These are phyloP conservation scores for Brachionus koreanus DNA, from an alignment of 1,140 invertebrate genomes.

Conservation along the genomic window DNA sequence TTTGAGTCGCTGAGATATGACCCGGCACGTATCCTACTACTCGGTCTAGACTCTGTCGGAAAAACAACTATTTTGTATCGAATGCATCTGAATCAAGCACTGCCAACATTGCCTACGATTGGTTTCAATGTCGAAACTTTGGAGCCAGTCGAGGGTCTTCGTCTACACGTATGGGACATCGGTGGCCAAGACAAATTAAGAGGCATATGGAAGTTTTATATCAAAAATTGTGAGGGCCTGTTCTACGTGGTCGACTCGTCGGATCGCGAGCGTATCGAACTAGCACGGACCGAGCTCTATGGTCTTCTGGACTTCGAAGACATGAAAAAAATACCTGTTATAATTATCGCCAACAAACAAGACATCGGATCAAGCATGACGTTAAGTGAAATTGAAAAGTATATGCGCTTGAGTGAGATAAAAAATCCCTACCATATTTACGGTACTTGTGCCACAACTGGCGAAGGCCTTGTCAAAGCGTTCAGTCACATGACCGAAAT, in stretches of 20 bases:
- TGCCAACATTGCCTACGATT: constrained; percentile 27
- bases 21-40: constrained; percentile 6
- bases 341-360: constrained; percentile 58
- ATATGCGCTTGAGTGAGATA: not conserved
- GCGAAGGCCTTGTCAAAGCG: constrained; percentile 96
- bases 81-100: constrained; percentile 16
- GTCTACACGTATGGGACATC: constrained; percentile 41
- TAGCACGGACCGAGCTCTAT: constrained; percentile 11
- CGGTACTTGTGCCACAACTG: constrained; percentile 91
- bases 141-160: constrained; percentile 11
- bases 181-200: constrained; percentile 43
- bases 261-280: constrained; percentile 24
- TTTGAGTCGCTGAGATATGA: constrained; percentile 46
- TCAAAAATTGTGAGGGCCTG: constrained; percentile 40
- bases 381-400: constrained; percentile 15
- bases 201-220: constrained; percentile 44
- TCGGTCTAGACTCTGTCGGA: constrained; percentile 25
- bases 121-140: constrained; percentile 45
- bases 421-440: constrained; percentile 86
- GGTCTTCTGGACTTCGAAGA: constrained; percentile 29
- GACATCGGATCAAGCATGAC: constrained; percentile 45
- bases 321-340: constrained; percentile 50
- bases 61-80: constrained; percentile 43
- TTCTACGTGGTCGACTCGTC: constrained; percentile 38
- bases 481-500: constrained; percentile 82